Base-by-base conservation (phyloP, 2,113 vertebrate species). In the Xiphias gladius region DNA sequence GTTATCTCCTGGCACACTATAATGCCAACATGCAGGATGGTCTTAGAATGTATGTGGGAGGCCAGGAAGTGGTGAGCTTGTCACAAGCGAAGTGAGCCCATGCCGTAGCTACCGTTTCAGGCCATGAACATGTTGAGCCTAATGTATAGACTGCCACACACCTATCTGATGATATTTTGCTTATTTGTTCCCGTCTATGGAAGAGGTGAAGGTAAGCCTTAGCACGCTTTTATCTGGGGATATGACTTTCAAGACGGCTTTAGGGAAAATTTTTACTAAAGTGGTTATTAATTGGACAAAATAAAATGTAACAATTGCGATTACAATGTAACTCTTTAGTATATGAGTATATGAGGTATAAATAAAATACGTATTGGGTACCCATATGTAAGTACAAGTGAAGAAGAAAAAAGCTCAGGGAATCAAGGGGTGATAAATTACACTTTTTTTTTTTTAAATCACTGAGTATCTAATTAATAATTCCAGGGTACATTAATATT, bases 51-150 rank as follows among this genome's bases (percentile, higher is more conserved):
- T 0, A 7, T 32, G 83, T 80, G 41, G 79, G 83, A 61, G 1
- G 78, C 61, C 78, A 91, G 91, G 91, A 92, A 86, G 88, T 89
- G 86, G 85, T 67, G 63, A 82, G 39, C 11, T 48, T 12, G 26
- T 54, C 3, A 58, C 5, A 28, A 46, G 61, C 43, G 22, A 76
- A 46, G n/a, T 3, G 12, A 75, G 52, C 37, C 46, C 32, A 58
- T 57, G 43, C 57, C 22, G 48, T 26, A 20, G 12, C 17, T 55
- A 24, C 37, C 16, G 39, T 11, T 62, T 66, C 11, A 39, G 64
- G 26, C 39, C 8, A 43, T 48, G 66, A 82, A 57, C 58, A 83
- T 19, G 32, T 24, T 59, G n/a, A 54, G 30, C 17, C 20, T n/a
- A 16, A 85, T 79, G 77, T 66, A 67, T 4, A 32, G 22, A 79